Percentiles rank a stretch among this genome's conserved stretches.
Conservation (phyloP, 2,113 vertebrate species). For the Taurulus bubalis region DNA sequence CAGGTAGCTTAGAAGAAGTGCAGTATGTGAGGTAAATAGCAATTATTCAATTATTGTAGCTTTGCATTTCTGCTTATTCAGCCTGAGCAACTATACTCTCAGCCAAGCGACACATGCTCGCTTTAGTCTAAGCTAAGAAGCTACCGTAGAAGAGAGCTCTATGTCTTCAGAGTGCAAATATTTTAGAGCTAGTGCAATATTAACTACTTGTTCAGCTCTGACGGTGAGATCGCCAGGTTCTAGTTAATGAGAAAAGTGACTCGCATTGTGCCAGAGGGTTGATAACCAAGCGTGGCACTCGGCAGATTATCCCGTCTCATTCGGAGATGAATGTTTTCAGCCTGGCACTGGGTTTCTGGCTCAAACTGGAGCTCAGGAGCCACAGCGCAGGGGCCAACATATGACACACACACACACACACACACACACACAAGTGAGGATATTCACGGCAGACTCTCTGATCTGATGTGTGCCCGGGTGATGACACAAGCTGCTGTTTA, state of each 20-base stretch:
- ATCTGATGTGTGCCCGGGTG: conserved; percentile 45
- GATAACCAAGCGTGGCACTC: conserved; percentile 34
- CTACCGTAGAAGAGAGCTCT: conserved; percentile 53
- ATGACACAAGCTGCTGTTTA: conserved; percentile 59
- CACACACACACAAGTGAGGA: conserved; percentile 46
- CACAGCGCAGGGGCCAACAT: conserved; percentile 27
- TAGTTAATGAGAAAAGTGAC: conserved; percentile 36
- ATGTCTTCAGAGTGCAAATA: conserved; percentile 59
- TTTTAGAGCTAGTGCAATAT: conserved; percentile 58
- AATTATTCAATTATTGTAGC: conserved; percentile 54
- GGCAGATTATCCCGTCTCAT: conserved; percentile 30
- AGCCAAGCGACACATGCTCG: conserved; percentile 72
- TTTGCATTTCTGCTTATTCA: conserved; percentile 51
- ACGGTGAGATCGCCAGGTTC: conserved; percentile 36
- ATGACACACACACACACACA: conserved; percentile 19
- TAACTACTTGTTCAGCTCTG: conserved; percentile 52
- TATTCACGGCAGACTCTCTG: conserved; percentile 41
- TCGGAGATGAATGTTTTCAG: conserved; percentile 45
- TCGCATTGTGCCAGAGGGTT: conserved; percentile 30
- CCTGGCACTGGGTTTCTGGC: conserved; percentile 34
- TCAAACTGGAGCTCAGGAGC: conserved; percentile 33
- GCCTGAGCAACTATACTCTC: conserved; percentile 45
- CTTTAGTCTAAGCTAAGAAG: conserved; percentile 32
- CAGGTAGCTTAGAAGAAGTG: conserved; percentile 37
- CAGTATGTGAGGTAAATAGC: conserved; percentile 53